Base-by-base conservation (phyloP, 2,888 invertebrate species). In the Nyleta sp. region DNA sequence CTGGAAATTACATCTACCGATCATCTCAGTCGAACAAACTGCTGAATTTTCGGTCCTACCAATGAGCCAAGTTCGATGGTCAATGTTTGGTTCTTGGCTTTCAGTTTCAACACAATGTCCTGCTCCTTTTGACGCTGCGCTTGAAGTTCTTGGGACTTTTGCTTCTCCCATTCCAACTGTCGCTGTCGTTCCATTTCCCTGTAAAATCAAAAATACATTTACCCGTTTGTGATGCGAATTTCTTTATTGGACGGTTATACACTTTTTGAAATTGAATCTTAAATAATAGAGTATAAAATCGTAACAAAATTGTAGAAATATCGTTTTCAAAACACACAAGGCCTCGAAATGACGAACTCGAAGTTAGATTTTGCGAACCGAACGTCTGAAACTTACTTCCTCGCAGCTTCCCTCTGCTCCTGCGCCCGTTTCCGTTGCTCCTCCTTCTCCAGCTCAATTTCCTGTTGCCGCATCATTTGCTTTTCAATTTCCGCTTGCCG, bases 151-250 rank as follows among this genome's bases (percentile, higher is more conserved):
- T 96, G 94, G 7, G 92, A 91, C 89, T 97, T 94, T 88, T 98
- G 97, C 86, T 96, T 96, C 91, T 99, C 99, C 97, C 98, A 98
- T 90, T 99, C 99, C 65, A 97, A 92, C 88, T 98, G 98, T 52
- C 99, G 93, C 87, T 98, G 98, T 55, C 98, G 93, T 87, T 99
- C 98, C 94, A 98, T 95, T 92, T 99, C 98, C 88, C 95, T 94
- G 78, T 83, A 71, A 59, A 33, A 24, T 24, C 2, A 35, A 24
- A 33, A 10, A n/a, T n/a, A n/a, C n/a, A n/a, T n/a, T n/a, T n/a
- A n/a, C n/a, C n/a, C n/a, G n/a, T n/a, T n/a, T n/a, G n/a, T n/a
- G n/a, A n/a, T n/a, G n/a, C n/a, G n/a, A n/a, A n/a, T n/a, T n/a
- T n/a, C n/a, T n/a, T n/a, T n/a, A n/a, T n/a, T n/a, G n/a, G n/a